Percentiles rank a stretch among this genome's conserved stretches.
Conservation (phyloP, 2,113 vertebrate genomes). For the Rhinogobius similis region DNA sequence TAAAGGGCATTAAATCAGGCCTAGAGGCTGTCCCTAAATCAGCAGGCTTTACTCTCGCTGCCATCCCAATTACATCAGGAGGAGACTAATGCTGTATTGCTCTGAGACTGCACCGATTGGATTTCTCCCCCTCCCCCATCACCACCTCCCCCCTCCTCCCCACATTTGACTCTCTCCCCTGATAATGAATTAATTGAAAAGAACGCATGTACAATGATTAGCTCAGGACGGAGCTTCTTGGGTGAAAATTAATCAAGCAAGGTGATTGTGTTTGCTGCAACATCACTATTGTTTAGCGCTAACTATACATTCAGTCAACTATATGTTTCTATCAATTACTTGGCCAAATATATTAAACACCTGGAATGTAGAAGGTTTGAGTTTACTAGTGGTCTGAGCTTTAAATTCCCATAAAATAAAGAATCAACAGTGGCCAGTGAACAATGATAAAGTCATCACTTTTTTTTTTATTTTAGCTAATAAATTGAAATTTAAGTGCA, state of each 20-base stretch:
- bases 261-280: constrained; percentile 39
- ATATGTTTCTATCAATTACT: not conserved
- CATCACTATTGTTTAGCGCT: constrained; percentile 13
- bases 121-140: constrained; percentile 61
- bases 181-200: constrained; percentile 75
- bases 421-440: not conserved
- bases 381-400: not conserved
- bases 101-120: constrained; percentile 60
- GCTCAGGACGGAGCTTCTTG: constrained; percentile 48
- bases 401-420: not conserved
- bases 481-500: too few species aligned
- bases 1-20: constrained; percentile 86
- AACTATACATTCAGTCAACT: constrained; percentile 15
- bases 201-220: constrained; percentile 71
- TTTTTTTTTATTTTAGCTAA: too few species aligned
- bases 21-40: constrained; percentile 82
- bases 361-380: not conserved
- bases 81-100: constrained; percentile 75
- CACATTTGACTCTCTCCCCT: constrained; percentile 43
- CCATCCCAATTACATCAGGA: constrained; percentile 75
- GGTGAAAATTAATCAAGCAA: constrained; percentile 63
- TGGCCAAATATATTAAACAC: not conserved
- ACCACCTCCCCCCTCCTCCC: constrained; percentile 7
- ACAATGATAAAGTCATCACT: too few species aligned
- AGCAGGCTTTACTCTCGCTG: constrained; percentile 72